phyloP scores from a whole-genome alignment of 2,888 invertebrate species.

The Pheosia gnoma region DNA sequence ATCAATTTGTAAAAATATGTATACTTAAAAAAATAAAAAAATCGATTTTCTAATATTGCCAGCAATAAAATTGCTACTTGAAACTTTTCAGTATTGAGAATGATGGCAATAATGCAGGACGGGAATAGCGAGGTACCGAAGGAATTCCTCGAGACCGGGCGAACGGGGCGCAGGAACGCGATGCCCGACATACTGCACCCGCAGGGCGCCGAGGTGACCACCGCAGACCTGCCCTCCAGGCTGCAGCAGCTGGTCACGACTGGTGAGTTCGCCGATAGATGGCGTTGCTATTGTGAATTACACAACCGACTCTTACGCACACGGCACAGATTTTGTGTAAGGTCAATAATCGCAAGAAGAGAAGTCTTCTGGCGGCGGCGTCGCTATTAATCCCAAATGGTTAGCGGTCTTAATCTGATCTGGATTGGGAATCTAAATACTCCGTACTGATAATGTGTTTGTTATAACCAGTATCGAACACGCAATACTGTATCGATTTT shows the following conservation, averaged over 20 bases:
- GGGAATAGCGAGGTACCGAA: conserved; percentile 84
- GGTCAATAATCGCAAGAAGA: no score
- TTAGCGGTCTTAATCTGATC: background rate
- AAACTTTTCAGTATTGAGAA: conserved; percentile 78
- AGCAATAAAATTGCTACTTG: conserved; percentile 17
- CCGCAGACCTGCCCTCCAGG: conserved; percentile 90
- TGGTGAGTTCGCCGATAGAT: conserved; percentile 63
- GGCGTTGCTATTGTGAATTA: no score
- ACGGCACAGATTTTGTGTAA: no score
- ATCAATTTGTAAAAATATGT: no score
- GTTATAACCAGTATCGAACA: background rate
- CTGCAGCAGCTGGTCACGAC: conserved; percentile 88
- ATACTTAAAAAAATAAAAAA: no score
- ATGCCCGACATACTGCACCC: conserved; percentile 92
- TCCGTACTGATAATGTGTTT: background rate
- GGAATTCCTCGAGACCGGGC: conserved; percentile 93
- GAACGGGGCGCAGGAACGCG: conserved; percentile 95
- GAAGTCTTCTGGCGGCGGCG: no score
- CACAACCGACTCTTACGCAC: no score
- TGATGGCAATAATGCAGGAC: conserved; percentile 86
- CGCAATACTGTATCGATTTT: background rate
- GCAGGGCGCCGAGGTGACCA: conserved; percentile 88
- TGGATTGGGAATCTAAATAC: background rate
- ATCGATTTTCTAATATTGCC: background rate
- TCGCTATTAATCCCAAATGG: no score